phyloP scores from a whole-genome alignment of 2,888 invertebrate genomes.

The Chrysolina americana region DNA sequence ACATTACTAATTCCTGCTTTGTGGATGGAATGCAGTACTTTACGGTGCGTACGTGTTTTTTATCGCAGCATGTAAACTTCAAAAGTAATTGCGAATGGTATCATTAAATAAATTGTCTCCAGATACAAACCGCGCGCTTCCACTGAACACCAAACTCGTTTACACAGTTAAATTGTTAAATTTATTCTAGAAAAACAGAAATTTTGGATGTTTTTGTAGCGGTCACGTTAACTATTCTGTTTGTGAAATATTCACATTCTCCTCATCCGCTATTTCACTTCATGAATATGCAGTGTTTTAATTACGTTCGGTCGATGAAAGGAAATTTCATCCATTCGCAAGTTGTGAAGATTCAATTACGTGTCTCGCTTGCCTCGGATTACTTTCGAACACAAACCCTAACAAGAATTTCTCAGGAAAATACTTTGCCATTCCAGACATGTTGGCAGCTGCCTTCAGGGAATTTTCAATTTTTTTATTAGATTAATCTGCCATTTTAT shows the following conservation, averaged over 20 bases:
- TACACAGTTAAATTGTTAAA: slow-evolving; percentile 13
- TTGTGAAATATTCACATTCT: slow-evolving; percentile 14
- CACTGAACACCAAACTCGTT: neutral
- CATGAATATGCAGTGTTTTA: slow-evolving; percentile 18
- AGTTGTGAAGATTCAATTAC: slow-evolving; percentile 1
- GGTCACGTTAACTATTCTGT: slow-evolving; percentile 19
- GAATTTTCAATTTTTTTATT: neutral
- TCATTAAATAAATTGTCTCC: neutral
- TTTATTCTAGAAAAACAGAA: slow-evolving; percentile 18
- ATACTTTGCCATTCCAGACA: neutral
- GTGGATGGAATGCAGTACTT: too few species aligned
- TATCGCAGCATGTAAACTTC: neutral
- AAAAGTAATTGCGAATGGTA: neutral
- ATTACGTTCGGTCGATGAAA: slow-evolving; percentile 13
- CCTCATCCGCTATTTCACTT: neutral
- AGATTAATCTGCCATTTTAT: too few species aligned
- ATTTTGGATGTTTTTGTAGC: slow-evolving; percentile 14
- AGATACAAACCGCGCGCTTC: neutral
- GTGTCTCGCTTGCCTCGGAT: neutral
- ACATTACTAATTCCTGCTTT: too few species aligned
- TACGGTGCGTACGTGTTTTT: too few species aligned
- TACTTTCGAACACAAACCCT: neutral
- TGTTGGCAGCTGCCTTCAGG: neutral
- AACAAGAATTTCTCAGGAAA: neutral
- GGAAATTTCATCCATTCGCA: neutral